Percentiles rank a stretch among this genome's conserved stretches.
These are phyloP conservation scores for human (Homo sapiens) DNA, from an alignment of 2,113 vertebrate species.

Conservation along the genomic window DNA sequence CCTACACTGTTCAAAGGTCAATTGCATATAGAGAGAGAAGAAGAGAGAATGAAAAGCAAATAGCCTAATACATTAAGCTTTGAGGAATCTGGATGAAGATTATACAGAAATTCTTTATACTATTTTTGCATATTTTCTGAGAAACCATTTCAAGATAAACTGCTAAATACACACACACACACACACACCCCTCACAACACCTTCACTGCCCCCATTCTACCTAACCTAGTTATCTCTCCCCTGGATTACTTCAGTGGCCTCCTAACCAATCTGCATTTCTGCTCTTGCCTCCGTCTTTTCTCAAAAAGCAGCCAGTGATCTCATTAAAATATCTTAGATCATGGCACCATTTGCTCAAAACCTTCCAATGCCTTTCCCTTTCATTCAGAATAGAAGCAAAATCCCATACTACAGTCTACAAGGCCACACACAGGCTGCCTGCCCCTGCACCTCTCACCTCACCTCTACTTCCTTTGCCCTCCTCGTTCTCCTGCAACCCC, in stretches of 20 bases:
- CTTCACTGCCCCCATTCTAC: neutral
- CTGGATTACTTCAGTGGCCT: neutral
- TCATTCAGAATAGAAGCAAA: neutral
- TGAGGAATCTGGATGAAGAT: neutral
- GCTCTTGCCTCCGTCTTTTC: neutral
- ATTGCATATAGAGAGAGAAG: neutral
- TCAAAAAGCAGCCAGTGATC: neutral
- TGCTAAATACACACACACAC: neutral
- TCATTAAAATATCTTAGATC: neutral
- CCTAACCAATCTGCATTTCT: neutral
- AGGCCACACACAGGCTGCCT: too few species aligned
- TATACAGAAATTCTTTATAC: neutral
- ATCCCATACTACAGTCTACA: too few species aligned
- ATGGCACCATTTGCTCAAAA: neutral
- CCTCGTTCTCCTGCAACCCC: too few species aligned
- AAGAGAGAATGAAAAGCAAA: neutral
- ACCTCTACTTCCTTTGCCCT: neutral
- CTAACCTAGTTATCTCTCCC: neutral
- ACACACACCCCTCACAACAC: neutral
- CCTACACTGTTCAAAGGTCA: neutral
- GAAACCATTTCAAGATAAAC: neutral
- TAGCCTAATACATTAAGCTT: neutral
- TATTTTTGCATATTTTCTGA: neutral
- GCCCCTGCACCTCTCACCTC: neutral
- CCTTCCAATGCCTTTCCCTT: too few species aligned